Conservation (phyloP, 2,113 vertebrate genomes). For the Telmatochromis bifrenatus region DNA sequence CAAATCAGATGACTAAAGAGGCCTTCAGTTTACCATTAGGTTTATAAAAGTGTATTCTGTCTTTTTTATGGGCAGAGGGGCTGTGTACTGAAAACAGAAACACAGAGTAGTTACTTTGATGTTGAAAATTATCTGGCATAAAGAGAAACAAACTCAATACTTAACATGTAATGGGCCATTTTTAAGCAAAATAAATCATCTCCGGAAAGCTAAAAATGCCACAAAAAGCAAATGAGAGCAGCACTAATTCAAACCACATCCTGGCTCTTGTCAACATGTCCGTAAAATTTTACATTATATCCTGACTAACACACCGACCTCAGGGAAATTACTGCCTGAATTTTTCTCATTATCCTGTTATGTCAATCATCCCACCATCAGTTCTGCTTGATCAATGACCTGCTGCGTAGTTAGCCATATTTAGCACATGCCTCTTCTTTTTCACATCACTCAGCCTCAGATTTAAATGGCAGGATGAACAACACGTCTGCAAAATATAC, state of each 20-base stretch:
- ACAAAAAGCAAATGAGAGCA: neutral
- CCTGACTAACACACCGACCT: slow-evolving; percentile 1
- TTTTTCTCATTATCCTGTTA: neutral
- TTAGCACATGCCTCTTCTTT: neutral
- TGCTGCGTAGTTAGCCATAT: neutral
- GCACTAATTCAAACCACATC: neutral
- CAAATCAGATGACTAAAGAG: neutral
- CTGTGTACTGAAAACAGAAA: neutral
- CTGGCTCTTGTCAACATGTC: neutral
- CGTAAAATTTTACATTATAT: neutral
- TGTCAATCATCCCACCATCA: slow-evolving; percentile 6
- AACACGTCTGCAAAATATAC: neutral
- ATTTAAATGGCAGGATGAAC: neutral
- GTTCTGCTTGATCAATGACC: neutral
- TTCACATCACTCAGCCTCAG: neutral
- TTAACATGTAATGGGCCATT: slow-evolving; percentile 3
- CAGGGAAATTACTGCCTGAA: neutral
- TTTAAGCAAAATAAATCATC: neutral
- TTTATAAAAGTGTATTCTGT: neutral
- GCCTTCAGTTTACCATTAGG: neutral
- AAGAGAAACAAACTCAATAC: neutral
- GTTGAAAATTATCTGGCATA: neutral
- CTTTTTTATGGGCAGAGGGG: neutral
- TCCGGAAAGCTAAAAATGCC: neutral
- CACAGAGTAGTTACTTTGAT: neutral